Conservation (phyloP, 1,140 invertebrate species). For the Leptoteleia sp. region DNA sequence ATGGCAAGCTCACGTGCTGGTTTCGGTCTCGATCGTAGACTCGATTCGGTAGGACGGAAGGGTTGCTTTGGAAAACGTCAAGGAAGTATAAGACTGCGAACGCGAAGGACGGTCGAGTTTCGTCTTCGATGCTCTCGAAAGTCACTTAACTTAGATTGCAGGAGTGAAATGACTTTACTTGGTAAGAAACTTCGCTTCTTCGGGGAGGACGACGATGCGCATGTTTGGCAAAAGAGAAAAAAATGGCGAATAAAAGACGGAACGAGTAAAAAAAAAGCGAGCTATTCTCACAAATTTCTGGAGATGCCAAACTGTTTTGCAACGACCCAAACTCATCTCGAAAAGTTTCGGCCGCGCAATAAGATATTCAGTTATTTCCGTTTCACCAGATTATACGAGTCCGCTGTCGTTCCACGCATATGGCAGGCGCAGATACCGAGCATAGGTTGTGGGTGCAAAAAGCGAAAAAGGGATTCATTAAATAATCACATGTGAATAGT, state of each 20-base stretch:
- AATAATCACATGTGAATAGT: no score
- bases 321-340: constrained; percentile 33
- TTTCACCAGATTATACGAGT: constrained; percentile 29
- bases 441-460: constrained; percentile 11
- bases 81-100: constrained; percentile 61
- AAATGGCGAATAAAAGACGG: constrained; percentile 50
- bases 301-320: constrained; percentile 56
- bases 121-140: constrained; percentile 78
- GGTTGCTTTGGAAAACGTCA: constrained; percentile 60
- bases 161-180: constrained; percentile 81
- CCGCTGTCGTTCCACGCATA: constrained; percentile 45
- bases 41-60: constrained; percentile 41
- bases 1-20: constrained; percentile 45
- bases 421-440: constrained; percentile 26
- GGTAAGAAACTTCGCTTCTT: constrained; percentile 74
- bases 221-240: constrained; percentile 57
- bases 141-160: constrained; percentile 82
- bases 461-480: no score
- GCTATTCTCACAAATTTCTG: constrained; percentile 56
- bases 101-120: constrained; percentile 72
- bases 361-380: constrained; percentile 56
- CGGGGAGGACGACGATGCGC: constrained; percentile 55
- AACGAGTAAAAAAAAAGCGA: constrained; percentile 56
- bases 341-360: constrained; percentile 47
- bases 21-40: constrained; percentile 55